Base-by-base conservation (phyloP, 2,888 invertebrate species). In the Charanyca ferruginea region DNA sequence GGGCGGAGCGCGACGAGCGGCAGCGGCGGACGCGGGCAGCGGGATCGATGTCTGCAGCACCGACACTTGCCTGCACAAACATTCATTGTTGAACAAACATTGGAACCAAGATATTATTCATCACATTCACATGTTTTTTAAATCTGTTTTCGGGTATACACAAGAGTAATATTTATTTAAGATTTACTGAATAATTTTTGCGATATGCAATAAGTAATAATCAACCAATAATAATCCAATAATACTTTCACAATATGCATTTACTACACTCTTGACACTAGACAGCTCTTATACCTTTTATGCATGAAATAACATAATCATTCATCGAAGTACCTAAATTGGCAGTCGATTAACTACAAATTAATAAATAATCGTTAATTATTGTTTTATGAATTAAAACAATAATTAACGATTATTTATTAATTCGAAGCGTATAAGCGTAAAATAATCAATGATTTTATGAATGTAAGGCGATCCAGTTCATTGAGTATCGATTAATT, bases 11-110 rank as follows among this genome's bases (percentile, higher is more conserved):
- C 97, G 96, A 77, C 98, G 96, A 74, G 96, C 97, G 57, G 97
- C 97, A 83, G 97, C 96, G 75, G 97, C 97, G 35, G 97, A 97
- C 68, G 98, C 98, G 48, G 98, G 98, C 85, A 98, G 90, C 63
- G 98, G 98, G 86, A 98, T 98, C 86, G 97, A 97, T 79, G 97
- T 97, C 86, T 97, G 97, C 86, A 97, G 96, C 88, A 97, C 96
- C 83, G 96, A 96, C 90, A 96, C 96, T 95, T 97, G 97, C 93
- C 97, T 97, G 96, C 66, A 75, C 45, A 79, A 62, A 75, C 45
- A 76, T 62, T 11, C 0, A 49, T 20, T 49, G 38, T 64, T 64
- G 18, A 57, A 49, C 20, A 75, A 67, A 72, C 47, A 72, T 57
- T 41, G 32, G 1, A 16, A 11, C 11, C 25, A 53, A 25, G 7